Base-by-base conservation (phyloP, 2,113 vertebrate genomes). In the Elephas maximus region DNA sequence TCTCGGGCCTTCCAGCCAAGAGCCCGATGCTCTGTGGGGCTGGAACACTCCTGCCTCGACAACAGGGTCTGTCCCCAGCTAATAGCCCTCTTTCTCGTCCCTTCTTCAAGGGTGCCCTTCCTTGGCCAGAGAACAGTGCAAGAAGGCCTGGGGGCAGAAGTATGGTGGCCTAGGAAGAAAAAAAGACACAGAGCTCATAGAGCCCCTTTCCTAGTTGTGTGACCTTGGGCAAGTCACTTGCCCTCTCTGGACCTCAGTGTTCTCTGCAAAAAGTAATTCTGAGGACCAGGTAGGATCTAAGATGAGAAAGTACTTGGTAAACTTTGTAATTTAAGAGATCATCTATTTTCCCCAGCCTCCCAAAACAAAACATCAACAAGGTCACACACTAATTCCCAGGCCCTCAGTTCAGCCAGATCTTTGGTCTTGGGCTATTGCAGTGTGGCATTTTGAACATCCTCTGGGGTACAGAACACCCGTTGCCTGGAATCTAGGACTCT, bases 221-320 rank as follows among this genome's bases (percentile, higher is more conserved):
- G 62, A 77, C 21, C 71, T 62, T 73, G 48, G 33, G 77, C 53
- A 93, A 81, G 48, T 57, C 80, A 63, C 53, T n/a, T 63, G 79
- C 21, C 28, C 28, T 48, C 20, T 63, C 48, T 91, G 60, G 71
- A 33, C 6, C 53, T 63, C 73, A 63, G 14, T 79, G 77, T 33
- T 77, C 5, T 94, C 92, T 84, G 57, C 24, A 88, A 89, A 94
- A 74, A 57, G 67, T 41, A 74, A 14, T 86, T 26, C 51, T 86
- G 33, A 93, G 78, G 37, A 82, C 53, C 81, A 60, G n/a, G 24
- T 11, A 85, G 51, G 37, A 74, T 33, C 63, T 88, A 57, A 88
- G 37, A 82, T n/a, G 62, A 77, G 63, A 63, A 79, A 77, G 51
- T 8, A 45, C 45, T 18, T 41, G 45, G 65, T 87, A 76, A 67